Conservation (phyloP, 2,888 invertebrate genomes). For the Troides helena region DNA sequence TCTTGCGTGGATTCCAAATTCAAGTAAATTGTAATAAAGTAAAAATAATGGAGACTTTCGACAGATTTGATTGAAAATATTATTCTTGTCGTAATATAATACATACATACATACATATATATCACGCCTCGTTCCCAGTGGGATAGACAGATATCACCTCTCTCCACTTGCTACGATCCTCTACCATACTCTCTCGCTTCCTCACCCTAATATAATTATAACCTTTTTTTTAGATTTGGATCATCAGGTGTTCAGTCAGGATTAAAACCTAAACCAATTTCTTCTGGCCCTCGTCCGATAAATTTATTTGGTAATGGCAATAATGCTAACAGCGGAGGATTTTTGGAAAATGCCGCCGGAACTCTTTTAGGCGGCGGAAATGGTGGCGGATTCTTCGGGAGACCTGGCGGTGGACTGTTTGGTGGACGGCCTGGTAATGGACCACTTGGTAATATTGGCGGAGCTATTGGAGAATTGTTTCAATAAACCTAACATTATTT, state of each 20-base stretch:
- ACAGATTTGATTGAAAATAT: too few relatives aligned
- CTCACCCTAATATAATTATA: too few relatives aligned
- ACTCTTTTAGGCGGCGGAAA: constrained; percentile 31
- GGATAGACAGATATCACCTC: too few relatives aligned
- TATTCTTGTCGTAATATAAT: too few relatives aligned
- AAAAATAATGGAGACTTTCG: too few relatives aligned
- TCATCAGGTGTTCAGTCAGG: constrained; percentile 69
- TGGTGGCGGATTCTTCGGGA: constrained; percentile 32
- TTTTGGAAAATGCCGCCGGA: constrained; percentile 51
- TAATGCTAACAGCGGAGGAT: constrained; percentile 51
- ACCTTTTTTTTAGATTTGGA: constrained; percentile 58
- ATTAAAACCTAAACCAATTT: constrained; percentile 67
- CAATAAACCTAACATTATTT: constrained; percentile 7
- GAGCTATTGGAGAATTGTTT: constrained; percentile 66
- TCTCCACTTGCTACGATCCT: too few relatives aligned
- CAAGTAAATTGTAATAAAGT: too few relatives aligned
- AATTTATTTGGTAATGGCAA: constrained; percentile 60
- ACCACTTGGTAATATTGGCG: constrained; percentile 64
- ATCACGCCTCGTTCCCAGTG: too few relatives aligned
- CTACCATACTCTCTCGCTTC: too few relatives aligned
- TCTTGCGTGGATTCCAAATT: too few relatives aligned
- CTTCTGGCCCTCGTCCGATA: constrained; percentile 64
- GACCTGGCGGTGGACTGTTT: constrained; percentile 39
- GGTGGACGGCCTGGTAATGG: constrained; percentile 48
- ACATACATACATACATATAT: too few relatives aligned